Conservation (phyloP, 2,888 invertebrate genomes). For the Caprella mutica region DNA sequence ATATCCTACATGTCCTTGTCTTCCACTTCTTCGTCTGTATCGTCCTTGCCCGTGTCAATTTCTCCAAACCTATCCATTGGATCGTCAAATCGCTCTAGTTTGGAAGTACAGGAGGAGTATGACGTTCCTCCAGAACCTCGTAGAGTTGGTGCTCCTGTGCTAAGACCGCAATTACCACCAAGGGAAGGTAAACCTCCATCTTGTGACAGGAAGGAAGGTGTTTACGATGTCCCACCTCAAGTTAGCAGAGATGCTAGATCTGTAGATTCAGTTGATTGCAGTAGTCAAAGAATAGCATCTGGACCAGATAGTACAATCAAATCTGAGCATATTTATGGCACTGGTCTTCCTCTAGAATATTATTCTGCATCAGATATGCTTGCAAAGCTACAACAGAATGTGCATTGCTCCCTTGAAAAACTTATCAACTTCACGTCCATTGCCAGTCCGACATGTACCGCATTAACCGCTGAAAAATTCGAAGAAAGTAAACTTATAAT, state of each 20-base stretch:
- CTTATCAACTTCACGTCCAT: conserved; percentile 60
- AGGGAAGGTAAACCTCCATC: conserved; percentile 38
- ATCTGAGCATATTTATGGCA: conserved; percentile 20
- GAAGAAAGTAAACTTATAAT: conserved; percentile 74
- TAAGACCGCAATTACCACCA: conserved; percentile 36
- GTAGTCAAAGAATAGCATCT: conserved; percentile 17
- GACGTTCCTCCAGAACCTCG: conserved; percentile 36
- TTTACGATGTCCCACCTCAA: conserved; percentile 43
- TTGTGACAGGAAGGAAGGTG: conserved; percentile 33
- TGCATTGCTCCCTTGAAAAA: conserved; percentile 66
- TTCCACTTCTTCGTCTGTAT: conserved; percentile 45
- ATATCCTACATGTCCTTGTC: conserved; percentile 34
- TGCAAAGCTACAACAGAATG: conserved; percentile 63
- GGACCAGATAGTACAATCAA: conserved; percentile 23
- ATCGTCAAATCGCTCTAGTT: conserved; percentile 47
- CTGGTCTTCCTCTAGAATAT: conserved; percentile 55
- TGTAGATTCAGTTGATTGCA: conserved; percentile 19
- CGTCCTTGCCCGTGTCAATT: conserved; percentile 53
- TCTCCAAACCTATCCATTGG: conserved; percentile 52
- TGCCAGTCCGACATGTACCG: conserved; percentile 68
- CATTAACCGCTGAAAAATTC: conserved; percentile 57
- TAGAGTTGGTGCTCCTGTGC: conserved; percentile 34
- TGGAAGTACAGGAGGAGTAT: conserved; percentile 37
- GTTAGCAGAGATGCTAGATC: conserved; percentile 40
- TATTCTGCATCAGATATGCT: conserved; percentile 63